Evolutionary conservation across 2,888 invertebrate species (phyloP).

Genomic region (Mimachlamys varia): DNA sequence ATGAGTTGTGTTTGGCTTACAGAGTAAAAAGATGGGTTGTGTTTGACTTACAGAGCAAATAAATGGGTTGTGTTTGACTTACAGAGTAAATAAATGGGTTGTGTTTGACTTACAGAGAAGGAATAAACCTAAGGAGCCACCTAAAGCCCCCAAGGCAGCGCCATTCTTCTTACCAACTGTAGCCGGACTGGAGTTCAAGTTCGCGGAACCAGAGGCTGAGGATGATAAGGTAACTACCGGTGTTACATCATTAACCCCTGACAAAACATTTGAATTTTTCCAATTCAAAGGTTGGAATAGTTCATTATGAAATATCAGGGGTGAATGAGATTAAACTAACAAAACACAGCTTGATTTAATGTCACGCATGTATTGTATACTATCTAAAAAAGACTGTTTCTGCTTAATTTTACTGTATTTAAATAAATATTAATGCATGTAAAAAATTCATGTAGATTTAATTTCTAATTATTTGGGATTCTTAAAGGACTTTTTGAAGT

Average conservation of each 20-base stretch:
- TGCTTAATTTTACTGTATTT: neutral
- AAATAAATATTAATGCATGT: neutral
- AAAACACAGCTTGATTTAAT: too few relatives aligned
- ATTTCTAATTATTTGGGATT: too few relatives aligned
- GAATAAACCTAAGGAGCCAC: conserved; percentile 94
- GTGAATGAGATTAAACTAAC: too few relatives aligned
- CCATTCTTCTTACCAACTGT: conserved; percentile 98
- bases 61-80: conserved; percentile 54
- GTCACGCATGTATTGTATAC: neutral
- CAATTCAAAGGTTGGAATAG: too few relatives aligned
- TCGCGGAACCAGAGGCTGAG: conserved; percentile 84
- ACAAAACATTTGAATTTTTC: too few relatives aligned
- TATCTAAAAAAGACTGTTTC: too few relatives aligned
- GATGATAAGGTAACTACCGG: conserved; percentile 37
- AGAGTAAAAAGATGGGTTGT: too few relatives aligned
- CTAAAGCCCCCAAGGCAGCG: conserved; percentile 92
- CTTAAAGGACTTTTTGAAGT: too few relatives aligned
- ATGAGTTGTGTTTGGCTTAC: conserved; percentile 55
- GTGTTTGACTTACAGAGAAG: conserved; percentile 80
- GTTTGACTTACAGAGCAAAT: conserved; percentile 74
- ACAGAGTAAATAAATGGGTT: conserved; percentile 67
- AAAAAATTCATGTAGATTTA: too few relatives aligned
- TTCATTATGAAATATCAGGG: too few relatives aligned
- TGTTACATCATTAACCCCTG: neutral
- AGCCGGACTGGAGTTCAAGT: conserved; percentile 89